Evolutionary conservation across 2,888 invertebrate genomes (phyloP).

Genomic region (Pachymerium ferrugineum): DNA sequence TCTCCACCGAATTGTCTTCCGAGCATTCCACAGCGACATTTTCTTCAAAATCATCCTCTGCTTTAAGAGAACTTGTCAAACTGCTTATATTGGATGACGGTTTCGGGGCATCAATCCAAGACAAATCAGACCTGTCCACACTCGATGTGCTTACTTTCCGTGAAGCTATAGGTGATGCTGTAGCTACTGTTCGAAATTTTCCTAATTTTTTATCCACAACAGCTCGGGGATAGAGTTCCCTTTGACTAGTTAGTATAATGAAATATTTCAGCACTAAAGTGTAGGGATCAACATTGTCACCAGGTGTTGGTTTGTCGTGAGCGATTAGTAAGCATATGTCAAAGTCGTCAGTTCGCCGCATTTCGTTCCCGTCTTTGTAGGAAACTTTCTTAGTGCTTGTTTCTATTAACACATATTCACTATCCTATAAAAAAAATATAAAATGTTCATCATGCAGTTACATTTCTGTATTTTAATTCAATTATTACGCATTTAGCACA

Average conservation of each 20-base stretch:
- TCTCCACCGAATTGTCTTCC: background rate
- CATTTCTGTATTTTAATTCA: too few relatives aligned
- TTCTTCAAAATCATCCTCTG: background rate
- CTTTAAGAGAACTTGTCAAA: background rate
- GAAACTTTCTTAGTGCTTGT: constrained; percentile 56
- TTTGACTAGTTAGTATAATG: constrained; percentile 57
- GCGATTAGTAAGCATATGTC: constrained; percentile 62
- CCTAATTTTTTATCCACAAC: constrained; percentile 58
- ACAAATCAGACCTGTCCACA: background rate
- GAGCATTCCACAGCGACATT: background rate
- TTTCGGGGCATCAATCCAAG: background rate
- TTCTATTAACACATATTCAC: constrained; percentile 61
- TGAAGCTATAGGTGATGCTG: constrained; percentile 32
- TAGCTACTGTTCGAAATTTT: constrained; percentile 57
- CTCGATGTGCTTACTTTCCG: constrained; percentile 30
- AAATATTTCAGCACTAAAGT: constrained; percentile 55
- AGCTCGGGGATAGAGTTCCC: constrained; percentile 53
- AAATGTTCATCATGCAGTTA: background rate
- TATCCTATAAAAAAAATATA: constrained; percentile 42
- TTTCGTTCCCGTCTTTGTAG: constrained; percentile 57
- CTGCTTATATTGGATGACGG: background rate
- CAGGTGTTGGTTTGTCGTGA: constrained; percentile 47
- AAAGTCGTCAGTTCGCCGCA: constrained; percentile 60
- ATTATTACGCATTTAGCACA: too few relatives aligned
- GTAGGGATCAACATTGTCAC: constrained; percentile 42